These are phyloP conservation scores for Ochotona curzoniae DNA, from an alignment of 2,113 vertebrate genomes.

Conservation along the genomic window DNA sequence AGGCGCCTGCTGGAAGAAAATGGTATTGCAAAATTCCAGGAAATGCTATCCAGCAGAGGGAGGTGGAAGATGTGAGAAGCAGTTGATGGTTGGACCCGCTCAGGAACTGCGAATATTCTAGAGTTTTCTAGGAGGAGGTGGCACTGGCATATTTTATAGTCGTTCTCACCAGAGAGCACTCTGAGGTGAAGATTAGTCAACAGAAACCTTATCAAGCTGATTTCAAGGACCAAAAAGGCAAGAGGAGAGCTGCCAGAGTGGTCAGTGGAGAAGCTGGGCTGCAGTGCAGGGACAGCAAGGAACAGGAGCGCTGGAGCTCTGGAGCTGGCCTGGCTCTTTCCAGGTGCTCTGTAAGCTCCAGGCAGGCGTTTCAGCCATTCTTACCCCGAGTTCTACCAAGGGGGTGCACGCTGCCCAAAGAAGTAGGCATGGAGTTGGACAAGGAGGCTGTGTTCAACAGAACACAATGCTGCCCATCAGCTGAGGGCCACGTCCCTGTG, in stretches of 20 bases:
- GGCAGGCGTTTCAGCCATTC: background rate
- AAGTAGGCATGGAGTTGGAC: background rate
- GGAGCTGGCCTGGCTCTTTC: background rate
- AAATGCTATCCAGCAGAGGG: background rate
- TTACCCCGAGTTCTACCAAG: background rate
- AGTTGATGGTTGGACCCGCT: background rate
- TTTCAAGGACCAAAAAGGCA: no score
- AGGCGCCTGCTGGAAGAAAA: background rate
- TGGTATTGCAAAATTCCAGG: background rate
- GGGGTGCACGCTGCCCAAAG: background rate
- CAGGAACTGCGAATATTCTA: background rate
- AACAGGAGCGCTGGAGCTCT: background rate
- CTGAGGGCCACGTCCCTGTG: background rate
- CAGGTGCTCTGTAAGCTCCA: background rate
- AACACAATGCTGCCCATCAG: background rate
- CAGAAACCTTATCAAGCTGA: background rate
- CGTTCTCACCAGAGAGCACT: background rate
- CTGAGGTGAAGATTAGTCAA: background rate
- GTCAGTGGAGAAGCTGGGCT: background rate
- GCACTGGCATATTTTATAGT: background rate
- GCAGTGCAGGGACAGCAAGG: accelerated
- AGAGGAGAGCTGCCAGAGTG: background rate
- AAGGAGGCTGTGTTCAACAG: background rate
- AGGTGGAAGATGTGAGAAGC: background rate
- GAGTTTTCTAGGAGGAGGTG: background rate